These are phyloP conservation scores for Laspeyria flexula DNA, from an alignment of 2,888 invertebrate genomes.

Conservation along the genomic window DNA sequence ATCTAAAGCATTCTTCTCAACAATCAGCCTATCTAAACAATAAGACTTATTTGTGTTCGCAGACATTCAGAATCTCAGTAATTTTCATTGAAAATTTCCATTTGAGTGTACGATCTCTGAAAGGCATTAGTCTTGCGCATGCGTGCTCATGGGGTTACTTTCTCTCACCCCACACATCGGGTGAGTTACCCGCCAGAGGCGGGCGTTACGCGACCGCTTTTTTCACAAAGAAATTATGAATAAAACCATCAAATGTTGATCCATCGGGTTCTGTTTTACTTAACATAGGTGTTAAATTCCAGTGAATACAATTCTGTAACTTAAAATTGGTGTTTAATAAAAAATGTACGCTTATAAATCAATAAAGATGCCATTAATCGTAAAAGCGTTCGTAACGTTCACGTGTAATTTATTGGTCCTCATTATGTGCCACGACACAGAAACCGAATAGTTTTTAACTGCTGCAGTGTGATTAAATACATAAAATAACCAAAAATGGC, in stretches of 20 bases:
- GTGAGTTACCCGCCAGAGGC: slow-evolving; percentile 68
- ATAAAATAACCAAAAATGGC: slow-evolving; percentile 87
- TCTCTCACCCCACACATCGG: slow-evolving; percentile 51
- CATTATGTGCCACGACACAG: slow-evolving; percentile 76
- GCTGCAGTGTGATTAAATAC: slow-evolving; percentile 45
- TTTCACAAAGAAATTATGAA: slow-evolving; percentile 40
- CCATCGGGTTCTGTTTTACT: slow-evolving; percentile 9
- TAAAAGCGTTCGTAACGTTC: slow-evolving; percentile 53
- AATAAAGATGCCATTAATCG: slow-evolving; percentile 45
- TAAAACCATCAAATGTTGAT: slow-evolving; percentile 21
- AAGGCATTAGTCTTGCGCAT: slow-evolving; percentile 59
- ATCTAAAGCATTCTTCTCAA: neutral
- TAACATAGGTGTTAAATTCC: slow-evolving; percentile 1
- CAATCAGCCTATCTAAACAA: slow-evolving; percentile 23
- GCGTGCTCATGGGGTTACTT: slow-evolving; percentile 52
- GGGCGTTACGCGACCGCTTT: slow-evolving; percentile 50
- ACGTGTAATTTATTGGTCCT: slow-evolving; percentile 63
- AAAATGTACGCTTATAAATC: slow-evolving; percentile 59
- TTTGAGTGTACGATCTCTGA: slow-evolving; percentile 32
- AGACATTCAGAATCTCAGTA: slow-evolving; percentile 32
- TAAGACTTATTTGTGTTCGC: slow-evolving; percentile 10
- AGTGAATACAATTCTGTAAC: neutral
- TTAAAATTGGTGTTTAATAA: slow-evolving; percentile 21
- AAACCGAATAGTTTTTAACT: slow-evolving; percentile 62
- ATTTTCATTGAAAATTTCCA: slow-evolving; percentile 54